A percentile compares a stretch with the other conserved stretches of the same genome.
Conservation (phyloP, 2,113 vertebrate species). For the Acanthisitta chloris region DNA sequence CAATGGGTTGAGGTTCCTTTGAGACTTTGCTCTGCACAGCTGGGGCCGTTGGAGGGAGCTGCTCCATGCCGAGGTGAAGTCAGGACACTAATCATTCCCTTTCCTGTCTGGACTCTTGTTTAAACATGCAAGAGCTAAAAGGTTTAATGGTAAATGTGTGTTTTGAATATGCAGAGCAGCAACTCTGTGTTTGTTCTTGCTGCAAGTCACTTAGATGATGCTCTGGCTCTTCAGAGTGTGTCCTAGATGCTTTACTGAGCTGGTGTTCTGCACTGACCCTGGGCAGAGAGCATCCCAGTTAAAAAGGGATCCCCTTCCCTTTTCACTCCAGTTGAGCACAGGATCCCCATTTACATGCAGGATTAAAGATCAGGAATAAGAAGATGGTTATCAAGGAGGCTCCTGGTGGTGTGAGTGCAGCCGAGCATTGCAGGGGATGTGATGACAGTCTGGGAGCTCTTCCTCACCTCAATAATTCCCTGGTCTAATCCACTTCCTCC, state of each 20-base stretch:
- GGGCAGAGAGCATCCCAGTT: not conserved
- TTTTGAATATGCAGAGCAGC: not conserved
- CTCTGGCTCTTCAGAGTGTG: not conserved
- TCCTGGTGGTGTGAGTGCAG: not conserved
- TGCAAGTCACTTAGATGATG: not conserved
- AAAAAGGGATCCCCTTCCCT: not conserved
- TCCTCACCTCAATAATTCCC: not conserved
- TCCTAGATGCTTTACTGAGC: too few species aligned
- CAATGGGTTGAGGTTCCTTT: not conserved
- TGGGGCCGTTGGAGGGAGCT: not conserved
- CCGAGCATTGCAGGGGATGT: not conserved
- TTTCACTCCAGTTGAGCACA: not conserved
- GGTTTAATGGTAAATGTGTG: not conserved
- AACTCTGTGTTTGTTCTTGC: not conserved
- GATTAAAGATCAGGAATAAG: not conserved
- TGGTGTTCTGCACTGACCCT: not conserved
- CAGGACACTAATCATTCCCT: not conserved
- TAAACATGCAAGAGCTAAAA: not conserved
- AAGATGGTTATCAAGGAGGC: not conserved
- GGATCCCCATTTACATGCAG: not conserved
- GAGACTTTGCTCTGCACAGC: not conserved
- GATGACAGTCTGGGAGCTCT: not conserved
- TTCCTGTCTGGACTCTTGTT: not conserved
- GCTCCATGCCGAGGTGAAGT: not conserved
- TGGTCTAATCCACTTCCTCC: not conserved